Base-by-base conservation (phyloP, 2,797 vertebrate species). In the Hypotaenidia okinawae region DNA sequence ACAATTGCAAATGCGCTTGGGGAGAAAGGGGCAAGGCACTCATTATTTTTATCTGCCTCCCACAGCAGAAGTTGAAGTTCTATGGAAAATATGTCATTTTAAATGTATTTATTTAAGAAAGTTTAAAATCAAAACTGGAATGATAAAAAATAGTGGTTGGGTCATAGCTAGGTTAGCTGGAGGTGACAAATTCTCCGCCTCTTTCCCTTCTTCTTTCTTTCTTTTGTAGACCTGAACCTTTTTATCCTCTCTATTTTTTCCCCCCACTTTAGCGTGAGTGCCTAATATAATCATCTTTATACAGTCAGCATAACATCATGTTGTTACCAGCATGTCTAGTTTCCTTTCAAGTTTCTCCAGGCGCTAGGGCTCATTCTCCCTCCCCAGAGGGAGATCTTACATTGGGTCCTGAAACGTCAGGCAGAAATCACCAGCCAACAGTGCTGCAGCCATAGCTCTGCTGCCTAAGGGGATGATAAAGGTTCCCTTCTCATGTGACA, bases 41-140 rank as follows among this genome's bases (percentile, higher is more conserved):
- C 14, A 70, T 94, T 96, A 87, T 96, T 96, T 97, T 97, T 96
- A 95, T 81, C 87, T 75, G 66, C 32, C 28, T 96, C 74, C 59
- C 63, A 76, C 68, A 51, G 78, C 66, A 94, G 68, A 90, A 92
- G 73, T 87, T 84, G 67, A 84, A 82, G 78, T 66, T 63, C 52
- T 39, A 59, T 55, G 79, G 88, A 95, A 95, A 97, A 94, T 67
- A 81, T 37, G 27, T 75, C 22, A 85, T 94, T 87, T 80, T 13
- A 68, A 64, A 81, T 90, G 16, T 35, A 54, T 89, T 94, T 97
- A 21, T 73, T 94, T 88, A 76, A 92, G 32, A 70, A 87, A 54
- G 33, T 32, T 86, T 92, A 58, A 70, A 76, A 90, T 91, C 18
- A 89, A 94, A 96, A 77, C 13, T 80, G 54, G 37, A 87, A 77